Evolutionary conservation across 2,888 invertebrate species (phyloP).

Genomic region (Chalcis sispes): DNA sequence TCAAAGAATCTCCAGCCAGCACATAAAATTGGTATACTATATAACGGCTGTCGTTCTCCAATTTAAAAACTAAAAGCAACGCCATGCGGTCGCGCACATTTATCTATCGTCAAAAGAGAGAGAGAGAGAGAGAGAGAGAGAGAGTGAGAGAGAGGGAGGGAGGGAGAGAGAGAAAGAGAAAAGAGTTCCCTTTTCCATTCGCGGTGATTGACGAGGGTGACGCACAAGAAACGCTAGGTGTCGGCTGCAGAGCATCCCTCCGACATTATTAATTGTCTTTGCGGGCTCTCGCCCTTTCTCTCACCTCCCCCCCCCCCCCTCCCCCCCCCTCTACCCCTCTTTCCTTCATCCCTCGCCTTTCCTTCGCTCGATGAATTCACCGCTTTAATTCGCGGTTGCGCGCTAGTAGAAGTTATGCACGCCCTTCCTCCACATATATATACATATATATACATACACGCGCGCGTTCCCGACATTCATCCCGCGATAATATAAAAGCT

Average conservation of each 20-base stretch:
- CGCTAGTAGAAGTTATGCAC: constrained; percentile 43
- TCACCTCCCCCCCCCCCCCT: not conserved
- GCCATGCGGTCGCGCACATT: not conserved
- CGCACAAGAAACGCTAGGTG: constrained; percentile 54
- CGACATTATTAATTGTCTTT: constrained; percentile 57
- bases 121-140: too few species aligned
- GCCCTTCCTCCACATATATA: constrained; percentile 1
- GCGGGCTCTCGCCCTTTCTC: constrained; percentile 16
- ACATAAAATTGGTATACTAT: too few species aligned
- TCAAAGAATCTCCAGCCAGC: too few species aligned
- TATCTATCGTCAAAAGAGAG: constrained; percentile 34
- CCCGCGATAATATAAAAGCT: too few species aligned
- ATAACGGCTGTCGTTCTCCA: too few species aligned
- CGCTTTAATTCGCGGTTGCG: constrained; percentile 50
- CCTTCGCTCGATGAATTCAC: constrained; percentile 40
- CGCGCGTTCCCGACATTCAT: too few species aligned
- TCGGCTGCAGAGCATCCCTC: constrained; percentile 56
- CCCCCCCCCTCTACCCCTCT: too few species aligned
- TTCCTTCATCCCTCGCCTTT: not conserved
- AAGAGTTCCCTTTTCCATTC: constrained; percentile 48
- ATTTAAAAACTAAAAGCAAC: not conserved
- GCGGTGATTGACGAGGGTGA: constrained; percentile 58
- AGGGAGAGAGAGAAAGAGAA: constrained; percentile 5
- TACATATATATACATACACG: too few species aligned
- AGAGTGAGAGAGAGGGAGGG: not conserved